phyloP scores from a whole-genome alignment of 2,888 invertebrate genomes.

The Pristionchus japonicus region DNA sequence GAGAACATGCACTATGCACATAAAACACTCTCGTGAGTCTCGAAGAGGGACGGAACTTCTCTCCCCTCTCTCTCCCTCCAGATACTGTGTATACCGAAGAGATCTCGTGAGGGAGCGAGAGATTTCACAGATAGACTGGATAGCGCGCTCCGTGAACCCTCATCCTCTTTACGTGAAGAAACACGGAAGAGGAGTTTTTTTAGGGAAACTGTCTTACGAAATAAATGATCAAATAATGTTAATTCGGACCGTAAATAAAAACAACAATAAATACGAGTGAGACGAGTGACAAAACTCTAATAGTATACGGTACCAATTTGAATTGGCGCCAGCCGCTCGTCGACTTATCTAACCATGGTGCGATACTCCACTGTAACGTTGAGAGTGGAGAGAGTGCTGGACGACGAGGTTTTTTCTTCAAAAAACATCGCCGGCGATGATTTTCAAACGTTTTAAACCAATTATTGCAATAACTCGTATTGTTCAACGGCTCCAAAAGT shows the following conservation, averaged over 20 bases:
- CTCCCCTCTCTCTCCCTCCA: neutral
- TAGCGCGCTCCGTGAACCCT: neutral
- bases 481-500: too few relatives aligned
- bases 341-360: neutral
- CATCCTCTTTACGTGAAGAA: constrained; percentile 20
- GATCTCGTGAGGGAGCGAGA: neutral
- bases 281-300: too few relatives aligned
- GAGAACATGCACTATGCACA: constrained; percentile 30
- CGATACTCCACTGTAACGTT: constrained; percentile 17
- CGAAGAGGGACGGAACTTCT: neutral
- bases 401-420: neutral
- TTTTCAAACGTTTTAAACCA: neutral
- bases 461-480: neutral
- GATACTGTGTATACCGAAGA: constrained; percentile 38
- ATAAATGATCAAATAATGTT: too few relatives aligned
- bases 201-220: too few relatives aligned
- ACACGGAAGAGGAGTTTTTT: neutral
- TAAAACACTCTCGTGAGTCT: neutral
- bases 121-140: constrained; percentile 8
- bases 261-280: too few relatives aligned
- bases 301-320: neutral
- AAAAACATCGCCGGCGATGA: neutral
- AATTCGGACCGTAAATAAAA: too few relatives aligned
- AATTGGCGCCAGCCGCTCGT: neutral
- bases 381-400: constrained; percentile 22